These are phyloP conservation scores for Ophion slaviceki DNA, from an alignment of 2,888 invertebrate species.

Conservation along the genomic window DNA sequence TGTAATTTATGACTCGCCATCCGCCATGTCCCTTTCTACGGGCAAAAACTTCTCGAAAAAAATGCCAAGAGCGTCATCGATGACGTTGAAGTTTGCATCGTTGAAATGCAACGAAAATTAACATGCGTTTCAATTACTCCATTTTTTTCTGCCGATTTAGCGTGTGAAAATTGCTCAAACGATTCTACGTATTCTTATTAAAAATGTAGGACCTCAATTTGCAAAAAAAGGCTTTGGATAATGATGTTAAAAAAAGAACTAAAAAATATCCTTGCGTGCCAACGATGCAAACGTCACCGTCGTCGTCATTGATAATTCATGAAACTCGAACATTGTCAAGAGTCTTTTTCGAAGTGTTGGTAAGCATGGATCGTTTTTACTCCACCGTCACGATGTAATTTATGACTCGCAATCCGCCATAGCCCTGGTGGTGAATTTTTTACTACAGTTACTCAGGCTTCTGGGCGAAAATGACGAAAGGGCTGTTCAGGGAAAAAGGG, in stretches of 20 bases:
- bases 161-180: too few relatives aligned
- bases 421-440: constrained; percentile 9
- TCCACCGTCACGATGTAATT: constrained; percentile 19
- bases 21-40: not conserved
- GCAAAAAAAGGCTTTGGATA: too few relatives aligned
- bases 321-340: not conserved
- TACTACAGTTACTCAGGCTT: constrained; percentile 36
- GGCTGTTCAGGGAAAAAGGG: constrained; percentile 56
- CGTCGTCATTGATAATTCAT: not conserved
- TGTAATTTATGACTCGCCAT: constrained; percentile 33
- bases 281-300: not conserved
- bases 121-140: too few relatives aligned
- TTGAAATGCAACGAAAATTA: too few relatives aligned
- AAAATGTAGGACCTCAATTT: too few relatives aligned
- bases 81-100: too few relatives aligned
- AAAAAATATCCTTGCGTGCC: not conserved
- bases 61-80: too few relatives aligned
- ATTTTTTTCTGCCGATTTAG: too few relatives aligned
- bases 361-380: not conserved
- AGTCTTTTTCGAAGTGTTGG: not conserved
- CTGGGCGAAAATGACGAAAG: constrained; percentile 30
- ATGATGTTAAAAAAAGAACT: too few relatives aligned
- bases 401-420: constrained; percentile 11
- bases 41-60: too few relatives aligned
- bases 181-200: too few relatives aligned